phyloP scores from a whole-genome alignment of 2,113 vertebrate species.

The Panthera tigris region DNA sequence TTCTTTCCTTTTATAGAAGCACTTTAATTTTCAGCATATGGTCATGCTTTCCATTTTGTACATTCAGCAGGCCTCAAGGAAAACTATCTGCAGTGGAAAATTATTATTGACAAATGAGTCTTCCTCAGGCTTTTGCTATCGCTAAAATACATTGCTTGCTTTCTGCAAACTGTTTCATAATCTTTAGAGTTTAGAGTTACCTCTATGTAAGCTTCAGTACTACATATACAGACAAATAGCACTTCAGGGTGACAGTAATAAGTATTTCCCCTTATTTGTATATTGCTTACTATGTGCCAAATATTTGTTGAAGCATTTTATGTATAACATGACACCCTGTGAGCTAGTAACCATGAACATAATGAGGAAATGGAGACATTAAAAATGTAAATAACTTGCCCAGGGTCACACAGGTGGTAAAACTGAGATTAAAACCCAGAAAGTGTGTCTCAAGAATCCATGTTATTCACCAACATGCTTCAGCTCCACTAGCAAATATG shows the following conservation, averaged over 20 bases:
- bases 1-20: background rate
- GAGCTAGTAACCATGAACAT: background rate
- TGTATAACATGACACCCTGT: background rate
- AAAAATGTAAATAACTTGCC: background rate
- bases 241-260: background rate
- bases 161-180: background rate
- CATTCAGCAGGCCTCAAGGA: constrained; percentile 21
- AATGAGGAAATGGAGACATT: background rate
- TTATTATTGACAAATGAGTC: background rate
- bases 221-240: background rate
- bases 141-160: background rate
- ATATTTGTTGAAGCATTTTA: background rate
- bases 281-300: background rate
- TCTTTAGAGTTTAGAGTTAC: background rate
- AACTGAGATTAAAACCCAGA: background rate
- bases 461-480: background rate
- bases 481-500: background rate
- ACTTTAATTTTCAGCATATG: constrained; percentile 48
- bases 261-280: background rate
- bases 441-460: background rate
- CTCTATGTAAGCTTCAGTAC: background rate
- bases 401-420: background rate
- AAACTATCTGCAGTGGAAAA: constrained; percentile 26
- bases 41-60: constrained; percentile 23
- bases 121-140: background rate